These are phyloP conservation scores for Nesometra sesokonis DNA, from an alignment of 35 echinoderm and acorn worm species.

Conservation along the genomic window DNA sequence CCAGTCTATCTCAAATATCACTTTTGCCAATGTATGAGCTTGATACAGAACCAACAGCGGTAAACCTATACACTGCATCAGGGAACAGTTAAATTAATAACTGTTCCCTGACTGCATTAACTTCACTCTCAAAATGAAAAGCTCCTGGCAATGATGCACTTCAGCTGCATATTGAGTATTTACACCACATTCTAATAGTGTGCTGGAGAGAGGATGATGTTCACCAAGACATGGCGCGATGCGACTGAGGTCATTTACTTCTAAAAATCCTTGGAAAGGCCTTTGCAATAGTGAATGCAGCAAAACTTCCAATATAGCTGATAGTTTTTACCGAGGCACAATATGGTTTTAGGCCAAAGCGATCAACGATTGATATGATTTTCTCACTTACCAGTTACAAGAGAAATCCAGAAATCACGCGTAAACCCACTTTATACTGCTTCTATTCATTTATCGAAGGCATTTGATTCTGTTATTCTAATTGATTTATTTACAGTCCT, in stretches of 20 bases:
- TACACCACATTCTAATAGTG: too few relatives aligned
- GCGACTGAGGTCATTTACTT: background rate
- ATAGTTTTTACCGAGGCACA: background rate
- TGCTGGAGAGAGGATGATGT: too few relatives aligned
- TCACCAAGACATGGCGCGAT: too few relatives aligned
- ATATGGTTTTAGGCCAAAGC: background rate
- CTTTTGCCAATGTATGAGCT: too few relatives aligned
- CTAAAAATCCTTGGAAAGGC: slow-evolving; percentile 1
- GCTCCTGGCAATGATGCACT: too few relatives aligned
- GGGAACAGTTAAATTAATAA: too few relatives aligned
- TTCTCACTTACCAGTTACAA: slow-evolving; percentile 31
- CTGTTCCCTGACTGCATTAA: too few relatives aligned
- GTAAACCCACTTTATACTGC: slow-evolving; percentile 13
- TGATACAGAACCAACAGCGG: too few relatives aligned
- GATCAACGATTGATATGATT: slow-evolving; percentile 17
- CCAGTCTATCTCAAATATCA: too few relatives aligned
- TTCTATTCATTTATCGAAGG: slow-evolving; percentile 26
- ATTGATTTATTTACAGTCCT: slow-evolving; percentile 29
- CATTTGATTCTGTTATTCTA: slow-evolving; percentile 41
- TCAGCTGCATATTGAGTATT: too few relatives aligned
- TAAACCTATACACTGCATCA: too few relatives aligned
- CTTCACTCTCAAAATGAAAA: too few relatives aligned
- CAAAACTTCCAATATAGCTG: background rate
- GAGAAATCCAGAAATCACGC: slow-evolving; percentile 32
- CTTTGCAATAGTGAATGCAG: background rate